These are phyloP conservation scores for Macaria liturata DNA, from an alignment of 2,888 invertebrate genomes.

Conservation along the genomic window DNA sequence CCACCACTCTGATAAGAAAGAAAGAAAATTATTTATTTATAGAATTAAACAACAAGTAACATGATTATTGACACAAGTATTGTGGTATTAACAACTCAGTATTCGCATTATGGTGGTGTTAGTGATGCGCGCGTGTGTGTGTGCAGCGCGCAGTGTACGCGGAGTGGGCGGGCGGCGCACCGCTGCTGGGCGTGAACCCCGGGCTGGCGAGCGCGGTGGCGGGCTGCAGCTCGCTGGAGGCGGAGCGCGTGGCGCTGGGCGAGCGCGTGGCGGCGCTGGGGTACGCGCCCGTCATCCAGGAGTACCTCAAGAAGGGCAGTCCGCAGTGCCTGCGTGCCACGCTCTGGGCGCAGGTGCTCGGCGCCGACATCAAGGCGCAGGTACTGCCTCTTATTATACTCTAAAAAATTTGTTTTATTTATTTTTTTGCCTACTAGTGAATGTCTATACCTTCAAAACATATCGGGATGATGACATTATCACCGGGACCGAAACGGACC, in stretches of 20 bases:
- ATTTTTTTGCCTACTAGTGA: too few species aligned
- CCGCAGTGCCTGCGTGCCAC: constrained; percentile 90
- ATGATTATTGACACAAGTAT: too few species aligned
- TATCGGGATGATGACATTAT: too few species aligned
- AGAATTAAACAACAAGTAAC: too few species aligned
- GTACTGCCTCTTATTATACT: constrained; percentile 56
- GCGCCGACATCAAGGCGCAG: constrained; percentile 87
- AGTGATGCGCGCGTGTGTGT: too few species aligned
- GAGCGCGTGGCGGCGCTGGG: constrained; percentile 90
- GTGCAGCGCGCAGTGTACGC: constrained; percentile 86
- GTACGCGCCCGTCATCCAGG: constrained; percentile 94
- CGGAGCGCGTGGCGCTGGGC: constrained; percentile 88
- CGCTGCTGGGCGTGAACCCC: constrained; percentile 89
- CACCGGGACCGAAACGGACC: too few species aligned
- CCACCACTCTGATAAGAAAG: too few species aligned
- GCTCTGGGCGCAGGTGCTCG: constrained; percentile 94
- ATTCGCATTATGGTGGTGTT: too few species aligned
- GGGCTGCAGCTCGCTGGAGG: constrained; percentile 84
- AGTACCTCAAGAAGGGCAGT: constrained; percentile 93
- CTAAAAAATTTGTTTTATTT: neutral
- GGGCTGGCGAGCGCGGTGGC: constrained; percentile 78
- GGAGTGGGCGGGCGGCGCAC: constrained; percentile 90
- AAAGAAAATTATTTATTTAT: too few species aligned
- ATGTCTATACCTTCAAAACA: too few species aligned
- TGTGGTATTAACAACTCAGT: too few species aligned